Conservation (phyloP, 1,140 invertebrate species). For the Caenorhabditis briggsae region DNA sequence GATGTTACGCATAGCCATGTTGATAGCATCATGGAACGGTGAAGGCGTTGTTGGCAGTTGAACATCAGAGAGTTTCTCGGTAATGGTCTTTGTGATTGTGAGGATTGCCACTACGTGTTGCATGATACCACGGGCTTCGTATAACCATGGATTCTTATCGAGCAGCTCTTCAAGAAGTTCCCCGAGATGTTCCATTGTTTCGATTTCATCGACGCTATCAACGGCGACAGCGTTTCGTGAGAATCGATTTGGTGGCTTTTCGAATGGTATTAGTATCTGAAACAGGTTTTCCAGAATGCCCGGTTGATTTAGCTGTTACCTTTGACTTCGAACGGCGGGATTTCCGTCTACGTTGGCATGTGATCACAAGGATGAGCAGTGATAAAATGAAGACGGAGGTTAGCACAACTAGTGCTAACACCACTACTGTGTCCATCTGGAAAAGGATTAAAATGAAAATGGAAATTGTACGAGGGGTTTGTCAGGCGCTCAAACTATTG, state of each 20-base stretch:
- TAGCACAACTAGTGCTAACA: constrained; percentile 43
- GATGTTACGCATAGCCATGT: constrained; percentile 41
- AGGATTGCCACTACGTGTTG: constrained; percentile 11
- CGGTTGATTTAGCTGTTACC: not conserved
- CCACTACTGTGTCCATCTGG: constrained; percentile 51
- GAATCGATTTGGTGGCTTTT: constrained; percentile 1
- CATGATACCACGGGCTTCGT: constrained; percentile 30
- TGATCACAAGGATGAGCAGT: constrained; percentile 24
- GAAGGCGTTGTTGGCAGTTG: not conserved
- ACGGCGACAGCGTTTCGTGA: not conserved
- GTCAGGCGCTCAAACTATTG: not conserved
- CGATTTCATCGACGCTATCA: constrained; percentile 3
- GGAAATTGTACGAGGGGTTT: not conserved
- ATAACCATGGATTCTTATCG: constrained; percentile 11
- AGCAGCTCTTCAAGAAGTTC: constrained; percentile 1
- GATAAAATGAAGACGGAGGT: constrained; percentile 44
- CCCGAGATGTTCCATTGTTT: constrained; percentile 8
- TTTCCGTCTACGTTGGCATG: constrained; percentile 10
- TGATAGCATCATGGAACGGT: constrained; percentile 28
- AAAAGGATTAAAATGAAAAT: not conserved
- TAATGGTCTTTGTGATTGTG: not conserved
- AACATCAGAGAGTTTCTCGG: not conserved
- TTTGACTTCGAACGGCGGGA: constrained; percentile 15
- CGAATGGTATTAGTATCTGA: constrained; percentile 28
- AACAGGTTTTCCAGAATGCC: not conserved